Evolutionary conservation across 1,140 invertebrate genomes (phyloP).

Genomic region (Drosophila chauvacae): DNA sequence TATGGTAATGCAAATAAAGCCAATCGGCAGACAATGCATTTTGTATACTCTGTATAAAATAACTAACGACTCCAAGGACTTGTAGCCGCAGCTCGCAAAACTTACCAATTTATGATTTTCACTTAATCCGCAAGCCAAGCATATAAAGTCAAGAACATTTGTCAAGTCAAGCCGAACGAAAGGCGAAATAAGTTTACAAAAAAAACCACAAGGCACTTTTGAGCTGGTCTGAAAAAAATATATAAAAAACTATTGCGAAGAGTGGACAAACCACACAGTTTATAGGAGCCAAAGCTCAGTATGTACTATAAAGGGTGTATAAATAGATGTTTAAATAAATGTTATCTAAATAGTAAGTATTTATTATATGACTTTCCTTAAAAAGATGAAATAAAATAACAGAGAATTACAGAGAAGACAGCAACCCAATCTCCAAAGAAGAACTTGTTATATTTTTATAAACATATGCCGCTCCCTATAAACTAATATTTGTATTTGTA

Average conservation of each 20-base stretch:
- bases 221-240: conserved; percentile 40
- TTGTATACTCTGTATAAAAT: conserved; percentile 36
- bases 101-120: conserved; percentile 42
- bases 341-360: conserved; percentile 64
- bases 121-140: conserved; percentile 17
- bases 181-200: conserved; percentile 17
- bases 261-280: conserved; percentile 20
- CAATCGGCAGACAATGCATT: conserved; percentile 33
- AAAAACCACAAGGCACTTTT: conserved; percentile 16
- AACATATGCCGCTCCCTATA: conserved; percentile 41
- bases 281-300: conserved; percentile 55
- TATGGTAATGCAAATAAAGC: conserved; percentile 28
- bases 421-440: conserved; percentile 65
- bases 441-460: conserved; percentile 82
- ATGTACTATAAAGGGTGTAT: conserved; percentile 55
- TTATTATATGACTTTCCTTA: conserved; percentile 63
- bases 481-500: conserved; percentile 63
- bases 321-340: conserved; percentile 52
- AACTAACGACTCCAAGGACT: conserved; percentile 22
- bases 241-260: conserved; percentile 11
- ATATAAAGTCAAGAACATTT: conserved; percentile 26
- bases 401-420: conserved; percentile 3
- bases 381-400: conserved; percentile 23
- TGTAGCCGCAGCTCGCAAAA: conserved; percentile 25
- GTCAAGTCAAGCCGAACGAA: conserved; percentile 21